A percentile compares a stretch with the other conserved stretches of the same genome.
Conservation (phyloP, 1,140 invertebrate genomes). For the Zaprionus inermis region DNA sequence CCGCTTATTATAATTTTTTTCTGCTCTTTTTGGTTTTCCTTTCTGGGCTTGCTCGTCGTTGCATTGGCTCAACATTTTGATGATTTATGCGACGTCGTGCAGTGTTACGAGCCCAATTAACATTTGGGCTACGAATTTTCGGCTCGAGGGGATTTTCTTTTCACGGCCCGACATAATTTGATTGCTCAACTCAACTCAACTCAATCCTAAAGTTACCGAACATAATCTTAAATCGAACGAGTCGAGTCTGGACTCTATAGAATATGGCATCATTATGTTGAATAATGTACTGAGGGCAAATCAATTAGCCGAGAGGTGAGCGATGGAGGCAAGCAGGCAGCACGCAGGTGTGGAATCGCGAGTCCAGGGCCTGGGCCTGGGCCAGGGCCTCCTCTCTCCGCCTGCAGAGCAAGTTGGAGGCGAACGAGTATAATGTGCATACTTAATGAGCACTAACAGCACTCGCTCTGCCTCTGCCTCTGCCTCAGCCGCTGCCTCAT, state of each 20-base stretch:
- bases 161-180: conserved; percentile 45
- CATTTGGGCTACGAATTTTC: conserved; percentile 62
- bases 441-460: conserved; percentile 57
- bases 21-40: conserved; percentile 25
- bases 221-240: background rate
- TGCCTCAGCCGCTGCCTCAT: background rate
- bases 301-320: conserved; percentile 51
- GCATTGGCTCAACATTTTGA: conserved; percentile 67
- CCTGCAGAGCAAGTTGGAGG: background rate
- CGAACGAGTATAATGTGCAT: conserved; percentile 57
- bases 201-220: background rate
- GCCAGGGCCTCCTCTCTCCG: background rate
- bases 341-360: conserved; percentile 59
- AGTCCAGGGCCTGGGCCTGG: conserved; percentile 31
- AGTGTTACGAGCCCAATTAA: conserved; percentile 81
- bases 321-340: conserved; percentile 13
- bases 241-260: background rate
- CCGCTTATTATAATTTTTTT: conserved; percentile 34
- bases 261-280: conserved; percentile 31
- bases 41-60: conserved; percentile 55
- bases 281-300: conserved; percentile 41
- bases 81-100: conserved; percentile 73
- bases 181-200: conserved; percentile 34
- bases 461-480: background rate
- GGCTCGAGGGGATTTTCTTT: conserved; percentile 39